Evolutionary conservation across 92 coral and sea anemone genomes (phyloP).

Genomic region (Anthopleura xanthogrammica): DNA sequence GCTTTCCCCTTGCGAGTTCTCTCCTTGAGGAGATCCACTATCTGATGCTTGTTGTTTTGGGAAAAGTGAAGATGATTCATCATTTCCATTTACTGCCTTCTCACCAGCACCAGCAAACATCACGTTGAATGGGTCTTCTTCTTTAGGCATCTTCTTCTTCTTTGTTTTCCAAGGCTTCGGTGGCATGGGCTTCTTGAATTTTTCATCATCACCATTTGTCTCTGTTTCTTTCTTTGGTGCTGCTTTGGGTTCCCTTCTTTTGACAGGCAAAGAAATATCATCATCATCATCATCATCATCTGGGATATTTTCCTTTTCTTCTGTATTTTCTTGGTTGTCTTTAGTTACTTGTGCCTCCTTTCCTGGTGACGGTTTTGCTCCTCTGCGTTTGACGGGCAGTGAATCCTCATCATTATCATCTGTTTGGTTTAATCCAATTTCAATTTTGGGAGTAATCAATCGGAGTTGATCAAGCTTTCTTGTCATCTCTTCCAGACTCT

Average conservation of each 20-base stretch:
- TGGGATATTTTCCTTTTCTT: conserved; percentile 4
- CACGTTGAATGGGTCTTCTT: conserved; percentile 27
- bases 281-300: background rate
- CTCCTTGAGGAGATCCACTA: background rate
- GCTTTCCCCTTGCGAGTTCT: background rate
- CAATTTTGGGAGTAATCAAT: conserved; percentile 8
- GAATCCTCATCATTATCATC: conserved; percentile 15
- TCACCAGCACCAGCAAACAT: conserved; percentile 29
- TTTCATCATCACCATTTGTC: conserved; percentile 3
- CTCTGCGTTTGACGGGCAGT: conserved; percentile 12
- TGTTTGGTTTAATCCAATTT: background rate
- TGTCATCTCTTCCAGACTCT: conserved; percentile 25
- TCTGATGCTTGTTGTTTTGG: conserved; percentile 5
- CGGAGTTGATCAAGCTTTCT: conserved; percentile 23
- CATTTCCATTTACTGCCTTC: background rate
- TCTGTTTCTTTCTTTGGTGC: conserved; percentile 37
- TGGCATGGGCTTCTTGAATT: conserved; percentile 42
- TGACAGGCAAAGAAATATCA: conserved; percentile 33
- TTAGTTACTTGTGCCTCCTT: background rate
- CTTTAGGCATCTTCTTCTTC: conserved; percentile 32
- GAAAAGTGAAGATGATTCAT: background rate
- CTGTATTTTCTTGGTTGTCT: conserved; percentile 4
- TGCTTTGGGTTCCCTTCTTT: conserved; percentile 44
- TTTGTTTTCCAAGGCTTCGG: conserved; percentile 49
- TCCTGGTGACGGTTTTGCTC: conserved; percentile 1